Evolutionary conservation across 2,113 vertebrate species (phyloP), one percentile per base, ranked within the genome.

Genomic region (Propithecus coquereli): DNA sequence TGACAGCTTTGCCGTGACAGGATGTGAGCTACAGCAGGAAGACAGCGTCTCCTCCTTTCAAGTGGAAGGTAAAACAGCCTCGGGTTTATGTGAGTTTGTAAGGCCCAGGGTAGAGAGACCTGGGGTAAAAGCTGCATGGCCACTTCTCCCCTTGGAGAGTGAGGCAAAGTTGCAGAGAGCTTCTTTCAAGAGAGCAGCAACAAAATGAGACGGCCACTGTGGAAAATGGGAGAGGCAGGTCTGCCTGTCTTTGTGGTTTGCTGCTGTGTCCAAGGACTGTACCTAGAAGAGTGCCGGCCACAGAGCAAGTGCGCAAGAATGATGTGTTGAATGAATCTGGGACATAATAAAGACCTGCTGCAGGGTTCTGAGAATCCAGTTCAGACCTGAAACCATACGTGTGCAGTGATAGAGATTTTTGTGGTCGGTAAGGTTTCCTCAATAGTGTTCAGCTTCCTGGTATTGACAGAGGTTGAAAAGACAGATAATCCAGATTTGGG

Each of bases 261-360:
- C 25, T 47, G 73, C 10, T 61, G 8, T 8, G 30, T 34, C 18
- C 23, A 13, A 4, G 50, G 0, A 47, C 43, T 18, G 27, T 2
- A 47, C 43, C n/a, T n/a, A 9, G 45, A 74, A 70, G 14, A 22
- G 13, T 8, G 40, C 9, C 23, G 5, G 18, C 37, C 37, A 63
- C 34, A 32, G 14, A 59, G 9, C 9, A 76, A 61, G 25, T 32
- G 22, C 47, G 63, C 8, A 4, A n/a, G 52, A 47, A n/a, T 14
- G 57, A 70, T 32, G 6, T 70, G 81, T 0, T 61, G 61, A 47
- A 65, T 37, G 37, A 74, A 40, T 20, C 0, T n/a, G 14, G 17
- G 61, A 32, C 52, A 40, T 0, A 13, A 0, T 0, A 23, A 50
- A 47, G 27, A 25, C 25, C 13, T 30, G 12, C 20, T 45, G n/a